These are phyloP conservation scores for Petromus typicus DNA, from an alignment of 2,113 vertebrate species.

Conservation along the genomic window DNA sequence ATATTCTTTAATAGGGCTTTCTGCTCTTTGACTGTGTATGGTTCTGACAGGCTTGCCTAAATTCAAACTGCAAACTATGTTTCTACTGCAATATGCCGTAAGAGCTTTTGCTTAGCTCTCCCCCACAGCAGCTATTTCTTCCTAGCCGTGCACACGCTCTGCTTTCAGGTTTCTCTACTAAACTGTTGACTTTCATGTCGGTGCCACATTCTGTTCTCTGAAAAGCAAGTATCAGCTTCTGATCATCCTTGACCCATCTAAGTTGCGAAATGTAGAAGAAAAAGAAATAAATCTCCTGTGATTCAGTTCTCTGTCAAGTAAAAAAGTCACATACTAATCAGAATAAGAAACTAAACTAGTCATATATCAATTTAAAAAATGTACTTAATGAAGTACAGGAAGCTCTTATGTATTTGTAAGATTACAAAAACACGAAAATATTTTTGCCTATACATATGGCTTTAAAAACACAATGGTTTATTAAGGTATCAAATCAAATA, in stretches of 20 bases:
- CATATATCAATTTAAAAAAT: slow-evolving; percentile 5
- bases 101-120: neutral
- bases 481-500: slow-evolving; percentile 35
- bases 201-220: neutral
- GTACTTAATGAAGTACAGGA: neutral
- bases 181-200: neutral
- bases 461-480: slow-evolving; percentile 31
- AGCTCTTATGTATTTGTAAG: neutral
- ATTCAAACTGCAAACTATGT: neutral
- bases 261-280: neutral
- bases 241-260: neutral
- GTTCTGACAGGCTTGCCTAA: neutral
- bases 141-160: neutral
- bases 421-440: slow-evolving; percentile 43
- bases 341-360: slow-evolving; percentile 1
- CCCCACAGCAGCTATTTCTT: neutral
- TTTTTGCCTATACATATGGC: neutral
- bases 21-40: neutral
- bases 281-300: neutral
- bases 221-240: neutral
- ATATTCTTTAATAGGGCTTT: neutral
- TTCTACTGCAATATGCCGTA: neutral
- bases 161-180: neutral
- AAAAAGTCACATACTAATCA: neutral
- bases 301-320: neutral